Evolutionary conservation across 2,797 vertebrate species (phyloP).

Genomic region (Ctenochaetus hawaiiensis): DNA sequence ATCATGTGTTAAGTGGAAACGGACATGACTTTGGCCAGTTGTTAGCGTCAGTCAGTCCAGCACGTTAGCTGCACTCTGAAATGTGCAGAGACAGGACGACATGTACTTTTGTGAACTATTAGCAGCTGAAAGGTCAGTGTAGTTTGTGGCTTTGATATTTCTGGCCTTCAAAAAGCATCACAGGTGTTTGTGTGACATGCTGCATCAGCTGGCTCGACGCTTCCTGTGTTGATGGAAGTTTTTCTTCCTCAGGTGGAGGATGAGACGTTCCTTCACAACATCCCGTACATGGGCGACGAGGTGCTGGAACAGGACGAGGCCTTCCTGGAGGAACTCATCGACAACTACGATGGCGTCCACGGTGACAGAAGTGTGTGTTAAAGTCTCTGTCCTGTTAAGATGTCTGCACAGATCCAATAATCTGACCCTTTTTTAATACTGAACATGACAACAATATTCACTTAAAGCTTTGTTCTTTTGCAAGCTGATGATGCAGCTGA

Average conservation of each 20-base stretch:
- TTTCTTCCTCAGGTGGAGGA: conserved; percentile 92
- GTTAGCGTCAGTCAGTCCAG: too few species aligned
- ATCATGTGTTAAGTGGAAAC: neutral
- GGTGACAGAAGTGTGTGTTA: conserved; percentile 76
- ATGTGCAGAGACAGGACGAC: neutral
- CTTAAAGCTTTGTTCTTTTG: neutral
- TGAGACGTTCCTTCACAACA: conserved; percentile 97
- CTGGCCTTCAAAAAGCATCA: neutral
- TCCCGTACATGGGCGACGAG: conserved; percentile 98
- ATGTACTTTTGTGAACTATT: neutral
- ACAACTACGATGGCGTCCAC: conserved; percentile 97
- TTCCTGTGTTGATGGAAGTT: conserved; percentile 5
- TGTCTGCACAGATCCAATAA: neutral
- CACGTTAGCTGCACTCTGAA: neutral
- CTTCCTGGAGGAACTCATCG: conserved; percentile 97
- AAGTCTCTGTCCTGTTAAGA: neutral
- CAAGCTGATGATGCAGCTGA: neutral
- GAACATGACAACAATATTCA: too few species aligned
- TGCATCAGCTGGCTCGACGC: neutral
- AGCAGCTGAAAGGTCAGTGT: too few species aligned
- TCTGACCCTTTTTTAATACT: neutral
- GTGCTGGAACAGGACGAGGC: conserved; percentile 98
- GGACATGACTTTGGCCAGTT: neutral
- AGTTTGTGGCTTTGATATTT: neutral
- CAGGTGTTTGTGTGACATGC: neutral